phyloP scores from a whole-genome alignment of 2,888 invertebrate genomes.

The Serripes groenlandicus region DNA sequence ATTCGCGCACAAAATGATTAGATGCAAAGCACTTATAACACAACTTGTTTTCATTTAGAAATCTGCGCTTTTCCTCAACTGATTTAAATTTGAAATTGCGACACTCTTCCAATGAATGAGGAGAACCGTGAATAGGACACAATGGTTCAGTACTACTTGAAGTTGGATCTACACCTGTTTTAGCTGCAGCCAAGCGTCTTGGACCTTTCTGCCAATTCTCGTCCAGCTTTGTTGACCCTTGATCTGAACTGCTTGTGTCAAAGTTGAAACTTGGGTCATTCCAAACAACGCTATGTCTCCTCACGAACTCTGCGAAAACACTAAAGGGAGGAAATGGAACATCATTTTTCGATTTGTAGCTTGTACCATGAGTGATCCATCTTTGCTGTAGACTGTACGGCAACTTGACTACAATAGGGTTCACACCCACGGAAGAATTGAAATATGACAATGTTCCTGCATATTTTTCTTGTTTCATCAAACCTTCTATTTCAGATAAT shows the following conservation, averaged over 20 bases:
- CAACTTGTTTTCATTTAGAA: constrained; percentile 11
- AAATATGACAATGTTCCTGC: constrained; percentile 27
- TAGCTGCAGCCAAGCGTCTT: too few relatives aligned
- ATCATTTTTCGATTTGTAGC: constrained; percentile 21
- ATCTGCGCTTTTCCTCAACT: neutral
- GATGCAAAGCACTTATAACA: constrained; percentile 10
- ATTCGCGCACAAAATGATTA: neutral
- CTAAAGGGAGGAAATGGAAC: constrained; percentile 30
- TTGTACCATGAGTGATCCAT: constrained; percentile 28
- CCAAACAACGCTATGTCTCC: constrained; percentile 24
- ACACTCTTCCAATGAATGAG: constrained; percentile 1
- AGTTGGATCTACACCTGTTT: too few relatives aligned
- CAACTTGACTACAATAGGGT: constrained; percentile 40
- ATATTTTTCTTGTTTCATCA: constrained; percentile 21
- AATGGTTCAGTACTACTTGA: too few relatives aligned
- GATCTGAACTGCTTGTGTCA: neutral
- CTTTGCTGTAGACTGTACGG: constrained; percentile 39
- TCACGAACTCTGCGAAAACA: constrained; percentile 24
- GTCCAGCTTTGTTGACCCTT: neutral
- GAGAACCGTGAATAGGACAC: constrained; percentile 19
- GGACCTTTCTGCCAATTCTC: neutral
- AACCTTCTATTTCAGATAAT: constrained; percentile 20
- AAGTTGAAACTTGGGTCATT: constrained; percentile 31
- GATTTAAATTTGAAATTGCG: constrained; percentile 5
- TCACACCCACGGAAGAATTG: constrained; percentile 26